Evolutionary conservation across 1,140 invertebrate species (phyloP), one percentile per base, ranked within the genome.

Genomic region (Berghia stephanieae): DNA sequence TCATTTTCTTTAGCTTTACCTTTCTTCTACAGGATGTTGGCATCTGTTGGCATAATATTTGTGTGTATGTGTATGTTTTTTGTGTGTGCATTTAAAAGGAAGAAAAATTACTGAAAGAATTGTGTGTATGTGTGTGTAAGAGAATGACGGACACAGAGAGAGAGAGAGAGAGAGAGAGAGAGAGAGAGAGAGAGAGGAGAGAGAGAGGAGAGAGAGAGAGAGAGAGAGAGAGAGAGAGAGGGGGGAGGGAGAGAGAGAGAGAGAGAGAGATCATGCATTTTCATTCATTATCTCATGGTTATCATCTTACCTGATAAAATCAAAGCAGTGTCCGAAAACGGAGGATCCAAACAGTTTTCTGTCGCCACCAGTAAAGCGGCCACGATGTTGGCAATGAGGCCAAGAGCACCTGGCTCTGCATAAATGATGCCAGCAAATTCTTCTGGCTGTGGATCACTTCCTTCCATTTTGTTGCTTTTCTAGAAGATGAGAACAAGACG

Each of bases 351-450:
- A 40, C 82, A 81, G 73, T 85, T 85, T 49, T 80, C 80, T n/a
- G 83, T 78, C 0, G 84, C 84, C 18, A 84, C 83, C n/a, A 82
- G 49, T 42, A 83, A 63, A 13, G 82, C 84, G 3, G 83, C 77
- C 68, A 85, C 78, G 55, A 85, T 84, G 74, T 85, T 85, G 34
- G 79, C 78, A 34, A 82, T 79, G 34, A 85, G 73, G 10, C 84
- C 84, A 38, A 85, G 70, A 24, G 84, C 81, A 16, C 83, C 84
- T 24, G 84, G 84, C 71, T 85, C 84, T 1, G 82, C 81, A 69
- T 85, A 85, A 38, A 85, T 66, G 63, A 83, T 80, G 40, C 82
- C 79, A 13, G 84, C 83, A 67, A 84, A 84, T 5, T 80, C 79
- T 49, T 80, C 77, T 1, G 79, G 72, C 3, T 79, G 52, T 0